Conservation (phyloP, 2,113 vertebrate genomes). For the Damaliscus lunatus region DNA sequence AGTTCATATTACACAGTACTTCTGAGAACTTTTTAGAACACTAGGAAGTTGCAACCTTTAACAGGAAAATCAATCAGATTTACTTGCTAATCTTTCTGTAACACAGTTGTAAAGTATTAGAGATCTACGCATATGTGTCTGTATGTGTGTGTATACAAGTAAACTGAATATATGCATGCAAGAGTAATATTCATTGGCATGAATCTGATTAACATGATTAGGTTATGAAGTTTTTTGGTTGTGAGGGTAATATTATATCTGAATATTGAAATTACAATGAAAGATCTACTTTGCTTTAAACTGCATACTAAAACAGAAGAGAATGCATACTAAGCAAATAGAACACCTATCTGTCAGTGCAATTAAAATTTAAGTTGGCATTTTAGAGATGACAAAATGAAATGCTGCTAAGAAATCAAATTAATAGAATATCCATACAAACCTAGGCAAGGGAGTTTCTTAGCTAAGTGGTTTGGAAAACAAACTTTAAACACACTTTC, state of each 20-base stretch:
- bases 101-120: not conserved
- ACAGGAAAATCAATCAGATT: not conserved
- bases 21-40: not conserved
- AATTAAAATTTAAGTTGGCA: not conserved
- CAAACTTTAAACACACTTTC: not conserved
- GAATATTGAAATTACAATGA: not conserved
- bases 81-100: not conserved
- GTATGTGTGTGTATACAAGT: not conserved
- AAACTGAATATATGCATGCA: not conserved
- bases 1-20: not conserved
- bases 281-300: not conserved
- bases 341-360: not conserved
- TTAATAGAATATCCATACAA: not conserved
- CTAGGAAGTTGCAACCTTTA: not conserved
- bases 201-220: not conserved
- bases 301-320: not conserved
- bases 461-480: not conserved
- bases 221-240: not conserved
- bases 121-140: not conserved
- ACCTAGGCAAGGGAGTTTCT: not conserved
- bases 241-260: not conserved
- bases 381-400: not conserved
- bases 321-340: not conserved
- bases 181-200: not conserved
- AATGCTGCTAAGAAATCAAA: not conserved